Conservation (phyloP, 2,113 vertebrate species). For the Chloropsis cyanopogon region DNA sequence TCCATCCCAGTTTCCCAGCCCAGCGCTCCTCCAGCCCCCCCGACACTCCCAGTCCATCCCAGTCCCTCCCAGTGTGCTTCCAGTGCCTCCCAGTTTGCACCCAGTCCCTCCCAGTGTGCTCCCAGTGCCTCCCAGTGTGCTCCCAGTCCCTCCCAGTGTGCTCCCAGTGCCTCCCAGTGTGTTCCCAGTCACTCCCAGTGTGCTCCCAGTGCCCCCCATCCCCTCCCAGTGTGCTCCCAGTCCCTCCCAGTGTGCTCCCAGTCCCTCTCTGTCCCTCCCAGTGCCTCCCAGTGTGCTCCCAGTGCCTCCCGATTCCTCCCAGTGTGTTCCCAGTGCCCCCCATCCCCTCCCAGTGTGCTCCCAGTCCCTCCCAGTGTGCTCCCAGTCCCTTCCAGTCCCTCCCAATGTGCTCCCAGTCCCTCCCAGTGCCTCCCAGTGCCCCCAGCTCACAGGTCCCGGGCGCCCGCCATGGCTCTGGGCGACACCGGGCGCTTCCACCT, state of each 20-base stretch:
- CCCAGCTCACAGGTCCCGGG: slow-evolving; percentile 1
- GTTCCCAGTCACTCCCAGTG: too few relatives aligned
- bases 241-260: background rate
- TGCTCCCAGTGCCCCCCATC: background rate
- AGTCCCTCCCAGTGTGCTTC: too few relatives aligned
- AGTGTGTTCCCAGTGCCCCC: background rate
- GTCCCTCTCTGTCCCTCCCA: background rate
- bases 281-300: too few relatives aligned
- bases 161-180: background rate
- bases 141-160: too few relatives aligned
- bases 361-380: background rate
- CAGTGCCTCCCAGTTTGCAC: too few relatives aligned
- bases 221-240: background rate
- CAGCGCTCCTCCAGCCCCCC: background rate
- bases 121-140: background rate
- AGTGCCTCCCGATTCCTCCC: background rate
- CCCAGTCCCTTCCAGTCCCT: background rate
- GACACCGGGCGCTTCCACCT: background rate
- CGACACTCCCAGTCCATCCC: too few relatives aligned
- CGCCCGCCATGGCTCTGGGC: background rate
- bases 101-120: too few relatives aligned
- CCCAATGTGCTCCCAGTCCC: background rate
- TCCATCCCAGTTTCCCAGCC: background rate
- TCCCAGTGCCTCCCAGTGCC: background rate
- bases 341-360: background rate